These are phyloP conservation scores for Rhyzopertha dominica DNA, from an alignment of 1,140 invertebrate species.

Conservation along the genomic window DNA sequence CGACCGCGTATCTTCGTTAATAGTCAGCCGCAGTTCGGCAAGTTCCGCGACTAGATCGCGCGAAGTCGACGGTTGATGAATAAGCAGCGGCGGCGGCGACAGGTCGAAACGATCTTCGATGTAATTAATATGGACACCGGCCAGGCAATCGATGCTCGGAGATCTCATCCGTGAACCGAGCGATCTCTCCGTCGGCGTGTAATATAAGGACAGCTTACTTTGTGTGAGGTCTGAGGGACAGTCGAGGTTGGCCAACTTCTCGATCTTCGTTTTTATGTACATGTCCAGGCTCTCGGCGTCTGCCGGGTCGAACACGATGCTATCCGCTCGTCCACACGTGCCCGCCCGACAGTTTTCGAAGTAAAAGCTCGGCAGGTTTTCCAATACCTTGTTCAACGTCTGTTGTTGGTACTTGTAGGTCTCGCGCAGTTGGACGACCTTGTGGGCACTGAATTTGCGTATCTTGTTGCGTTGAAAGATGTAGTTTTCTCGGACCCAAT, in stretches of 20 bases:
- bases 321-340: slow-evolving; percentile 75
- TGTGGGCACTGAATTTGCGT: slow-evolving; percentile 88
- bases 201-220: slow-evolving; percentile 69
- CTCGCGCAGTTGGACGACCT: slow-evolving; percentile 80
- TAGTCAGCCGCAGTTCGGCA: slow-evolving; percentile 3
- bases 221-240: slow-evolving; percentile 50
- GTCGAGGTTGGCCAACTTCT: slow-evolving; percentile 46
- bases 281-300: slow-evolving; percentile 56
- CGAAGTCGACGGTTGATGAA: slow-evolving; percentile 25
- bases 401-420: slow-evolving; percentile 94
- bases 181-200: slow-evolving; percentile 67
- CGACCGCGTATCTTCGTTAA: neutral
- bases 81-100: slow-evolving; percentile 10
- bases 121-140: slow-evolving; percentile 40
- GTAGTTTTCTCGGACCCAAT: slow-evolving; percentile 91
- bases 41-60: too few relatives aligned
- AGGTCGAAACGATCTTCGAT: slow-evolving; percentile 30
- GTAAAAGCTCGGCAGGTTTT: slow-evolving; percentile 88
- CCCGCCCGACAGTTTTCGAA: slow-evolving; percentile 89
- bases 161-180: slow-evolving; percentile 26
- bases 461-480: slow-evolving; percentile 92
- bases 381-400: slow-evolving; percentile 88
- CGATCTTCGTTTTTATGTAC: slow-evolving; percentile 62
- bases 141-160: slow-evolving; percentile 24
- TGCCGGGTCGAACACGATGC: slow-evolving; percentile 64